Evolutionary conservation across 2,888 invertebrate genomes (phyloP).

Genomic region (Philopedon plagiatum): DNA sequence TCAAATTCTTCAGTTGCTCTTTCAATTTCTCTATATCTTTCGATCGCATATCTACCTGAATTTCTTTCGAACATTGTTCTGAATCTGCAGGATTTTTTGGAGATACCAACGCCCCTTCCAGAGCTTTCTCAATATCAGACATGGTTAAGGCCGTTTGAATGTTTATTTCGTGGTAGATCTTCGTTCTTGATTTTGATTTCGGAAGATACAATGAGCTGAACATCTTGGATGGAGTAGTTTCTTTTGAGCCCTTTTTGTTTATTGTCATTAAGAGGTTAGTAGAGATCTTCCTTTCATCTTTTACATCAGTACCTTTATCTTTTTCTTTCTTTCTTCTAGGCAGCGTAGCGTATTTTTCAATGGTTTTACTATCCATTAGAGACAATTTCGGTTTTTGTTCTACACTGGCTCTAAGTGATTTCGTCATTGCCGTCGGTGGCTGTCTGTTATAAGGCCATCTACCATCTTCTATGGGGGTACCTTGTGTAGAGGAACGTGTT

Average conservation of each 20-base stretch:
- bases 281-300: conserved; percentile 48
- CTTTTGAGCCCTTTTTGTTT: conserved; percentile 51
- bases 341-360: conserved; percentile 84
- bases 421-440: conserved; percentile 64
- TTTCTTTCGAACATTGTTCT: conserved; percentile 62
- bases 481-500: conserved; percentile 36
- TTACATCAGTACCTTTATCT: conserved; percentile 72
- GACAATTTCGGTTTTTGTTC: conserved; percentile 59
- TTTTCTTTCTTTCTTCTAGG: conserved; percentile 82
- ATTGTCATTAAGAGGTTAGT: conserved; percentile 6
- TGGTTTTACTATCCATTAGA: conserved; percentile 69
- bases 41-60: conserved; percentile 74
- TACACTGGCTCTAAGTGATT: conserved; percentile 64
- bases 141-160: conserved; percentile 84
- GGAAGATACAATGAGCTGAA: conserved; percentile 61
- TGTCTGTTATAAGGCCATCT: conserved; percentile 75
- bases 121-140: conserved; percentile 79
- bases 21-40: conserved; percentile 76
- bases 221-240: conserved; percentile 51
- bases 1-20: conserved; percentile 73
- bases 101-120: conserved; percentile 73
- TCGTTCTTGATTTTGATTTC: conserved; percentile 71
- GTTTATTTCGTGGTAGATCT: conserved; percentile 86
- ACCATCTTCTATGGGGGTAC: conserved; percentile 79
- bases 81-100: conserved; percentile 61